A percentile compares a stretch with the other conserved stretches of the same genome.
Evolutionary conservation across 2,113 vertebrate genomes (phyloP).

Genomic region (Carassius auratus): DNA sequence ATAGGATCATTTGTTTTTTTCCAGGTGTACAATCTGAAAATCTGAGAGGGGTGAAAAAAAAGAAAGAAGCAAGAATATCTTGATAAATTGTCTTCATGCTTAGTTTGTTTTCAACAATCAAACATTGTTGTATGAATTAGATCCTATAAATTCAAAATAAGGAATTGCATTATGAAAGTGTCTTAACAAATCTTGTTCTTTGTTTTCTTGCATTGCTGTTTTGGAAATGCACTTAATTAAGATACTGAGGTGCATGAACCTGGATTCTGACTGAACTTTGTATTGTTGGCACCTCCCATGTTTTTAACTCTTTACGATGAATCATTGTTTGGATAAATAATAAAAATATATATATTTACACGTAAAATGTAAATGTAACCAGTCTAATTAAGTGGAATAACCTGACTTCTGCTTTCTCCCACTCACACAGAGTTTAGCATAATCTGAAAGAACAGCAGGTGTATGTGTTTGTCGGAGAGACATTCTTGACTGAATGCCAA

Average conservation of each 20-base stretch:
- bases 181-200: too few relatives aligned
- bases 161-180: background rate
- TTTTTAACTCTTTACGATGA: background rate
- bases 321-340: background rate
- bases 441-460: slow-evolving; percentile 3
- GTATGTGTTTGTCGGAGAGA: slow-evolving; percentile 2
- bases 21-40: too few relatives aligned
- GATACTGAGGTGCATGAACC: background rate
- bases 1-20: too few relatives aligned
- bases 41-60: too few relatives aligned
- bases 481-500: slow-evolving; percentile 20
- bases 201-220: background rate
- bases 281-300: background rate
- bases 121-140: background rate
- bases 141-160: background rate
- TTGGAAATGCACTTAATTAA: background rate
- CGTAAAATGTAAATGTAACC: background rate
- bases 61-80: too few relatives aligned
- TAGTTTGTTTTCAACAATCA: background rate
- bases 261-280: background rate
- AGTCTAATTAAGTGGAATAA: background rate
- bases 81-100: background rate
- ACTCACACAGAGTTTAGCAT: background rate
- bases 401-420: background rate
- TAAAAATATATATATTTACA: background rate